These are phyloP conservation scores for Phylloscopus collybita DNA, from an alignment of 2,797 vertebrate species.

Conservation along the genomic window DNA sequence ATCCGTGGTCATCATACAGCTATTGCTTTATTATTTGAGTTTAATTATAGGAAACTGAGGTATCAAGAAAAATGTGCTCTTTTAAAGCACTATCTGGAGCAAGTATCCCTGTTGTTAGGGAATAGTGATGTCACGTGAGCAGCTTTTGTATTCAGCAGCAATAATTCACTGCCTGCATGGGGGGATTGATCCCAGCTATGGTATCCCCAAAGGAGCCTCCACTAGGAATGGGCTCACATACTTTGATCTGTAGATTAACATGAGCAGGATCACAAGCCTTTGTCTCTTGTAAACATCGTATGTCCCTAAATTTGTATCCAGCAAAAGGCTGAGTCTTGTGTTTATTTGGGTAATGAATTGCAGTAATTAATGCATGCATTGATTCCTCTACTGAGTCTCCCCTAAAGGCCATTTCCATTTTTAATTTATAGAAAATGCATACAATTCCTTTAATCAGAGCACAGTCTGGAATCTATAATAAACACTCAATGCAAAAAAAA, in stretches of 20 bases:
- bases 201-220: conserved; percentile 87
- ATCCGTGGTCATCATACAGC: conserved; percentile 68
- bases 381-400: conserved; percentile 90
- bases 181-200: conserved; percentile 87
- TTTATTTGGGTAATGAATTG: conserved; percentile 99
- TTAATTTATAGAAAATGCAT: conserved; percentile 92
- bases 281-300: conserved; percentile 87
- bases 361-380: conserved; percentile 97
- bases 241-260: conserved; percentile 93
- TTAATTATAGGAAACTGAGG: conserved; percentile 74
- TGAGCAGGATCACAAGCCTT: conserved; percentile 85
- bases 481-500: neutral
- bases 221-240: conserved; percentile 81
- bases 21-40: conserved; percentile 72
- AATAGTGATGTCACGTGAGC: conserved; percentile 85
- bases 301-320: conserved; percentile 87
- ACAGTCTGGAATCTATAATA: conserved; percentile 63
- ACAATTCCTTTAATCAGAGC: conserved; percentile 73
- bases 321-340: conserved; percentile 87
- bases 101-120: conserved; percentile 78
- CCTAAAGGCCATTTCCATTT: conserved; percentile 93
- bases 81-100: conserved; percentile 73
- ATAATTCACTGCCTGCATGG: conserved; percentile 90
- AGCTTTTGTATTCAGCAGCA: conserved; percentile 91
- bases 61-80: conserved; percentile 72